Conservation (phyloP, 2,113 vertebrate genomes). For the Paralichthys olivaceus region DNA sequence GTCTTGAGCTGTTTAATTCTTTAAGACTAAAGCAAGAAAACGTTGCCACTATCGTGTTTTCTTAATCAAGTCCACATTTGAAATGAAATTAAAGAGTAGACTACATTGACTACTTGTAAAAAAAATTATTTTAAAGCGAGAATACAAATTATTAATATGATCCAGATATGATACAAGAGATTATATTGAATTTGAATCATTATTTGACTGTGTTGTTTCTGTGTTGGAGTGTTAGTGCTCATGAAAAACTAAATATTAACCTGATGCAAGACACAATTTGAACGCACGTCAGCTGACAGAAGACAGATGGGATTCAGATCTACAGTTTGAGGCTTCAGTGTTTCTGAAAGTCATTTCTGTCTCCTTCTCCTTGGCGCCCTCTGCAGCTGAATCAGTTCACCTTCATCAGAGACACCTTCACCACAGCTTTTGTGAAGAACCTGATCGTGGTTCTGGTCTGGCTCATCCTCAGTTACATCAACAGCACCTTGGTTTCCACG, state of each 20-base stretch:
- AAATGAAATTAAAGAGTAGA: neutral
- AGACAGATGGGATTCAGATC: neutral
- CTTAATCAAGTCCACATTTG: neutral
- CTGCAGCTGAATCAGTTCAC: slow-evolving; percentile 8
- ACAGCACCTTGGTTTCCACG: slow-evolving; percentile 65
- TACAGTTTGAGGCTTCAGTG: neutral
- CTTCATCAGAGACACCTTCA: slow-evolving; percentile 70
- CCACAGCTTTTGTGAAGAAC: slow-evolving; percentile 74
- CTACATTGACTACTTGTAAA: neutral
- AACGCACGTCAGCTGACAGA: neutral
- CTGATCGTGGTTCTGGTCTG: slow-evolving; percentile 74
- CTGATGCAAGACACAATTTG: neutral
- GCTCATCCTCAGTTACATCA: slow-evolving; percentile 79
- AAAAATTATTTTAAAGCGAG: too few species aligned
- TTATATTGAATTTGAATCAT: too few species aligned
- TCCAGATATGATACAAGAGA: neutral
- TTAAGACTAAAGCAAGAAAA: neutral
- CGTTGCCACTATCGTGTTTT: neutral
- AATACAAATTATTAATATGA: neutral
- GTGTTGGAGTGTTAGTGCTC: neutral
- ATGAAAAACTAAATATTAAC: neutral
- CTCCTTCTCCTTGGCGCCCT: neutral
- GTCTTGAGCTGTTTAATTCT: neutral
- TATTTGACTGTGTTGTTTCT: too few species aligned
- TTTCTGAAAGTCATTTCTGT: neutral